Evolutionary conservation across 92 coral and sea anemone species (phyloP).

Genomic region (Parazoanthus swiftii): DNA sequence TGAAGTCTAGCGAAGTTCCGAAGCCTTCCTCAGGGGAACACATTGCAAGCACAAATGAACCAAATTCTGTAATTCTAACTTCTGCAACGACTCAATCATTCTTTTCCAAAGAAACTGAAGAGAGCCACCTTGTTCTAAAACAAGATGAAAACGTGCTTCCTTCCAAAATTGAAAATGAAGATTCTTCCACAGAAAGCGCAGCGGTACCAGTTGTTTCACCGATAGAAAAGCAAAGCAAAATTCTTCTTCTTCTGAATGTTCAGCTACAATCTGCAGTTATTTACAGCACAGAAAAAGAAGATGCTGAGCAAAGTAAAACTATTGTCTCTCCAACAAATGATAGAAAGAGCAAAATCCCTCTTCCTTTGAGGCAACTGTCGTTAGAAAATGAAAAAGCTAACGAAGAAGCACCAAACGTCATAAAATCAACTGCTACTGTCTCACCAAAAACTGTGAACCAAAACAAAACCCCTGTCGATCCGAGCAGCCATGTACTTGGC

Average conservation of each 20-base stretch:
- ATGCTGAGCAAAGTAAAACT: neutral
- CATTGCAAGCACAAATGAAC: neutral
- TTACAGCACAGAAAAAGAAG: neutral
- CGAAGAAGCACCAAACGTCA: neutral
- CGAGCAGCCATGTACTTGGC: neutral
- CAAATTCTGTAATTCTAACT: neutral
- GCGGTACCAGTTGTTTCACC: neutral
- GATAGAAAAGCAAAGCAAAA: neutral
- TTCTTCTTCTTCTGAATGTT: neutral
- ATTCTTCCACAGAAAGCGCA: neutral
- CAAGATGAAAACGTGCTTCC: neutral
- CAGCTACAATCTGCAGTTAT: neutral
- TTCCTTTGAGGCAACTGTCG: neutral
- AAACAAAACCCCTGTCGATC: neutral
- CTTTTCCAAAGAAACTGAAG: neutral
- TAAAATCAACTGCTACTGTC: neutral
- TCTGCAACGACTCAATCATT: neutral
- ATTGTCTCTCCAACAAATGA: slow-evolving; percentile 10
- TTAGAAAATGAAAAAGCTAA: neutral
- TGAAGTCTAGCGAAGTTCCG: neutral
- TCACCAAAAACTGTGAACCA: neutral
- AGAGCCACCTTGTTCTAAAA: neutral
- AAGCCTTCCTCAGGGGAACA: neutral
- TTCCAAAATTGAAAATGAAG: neutral
- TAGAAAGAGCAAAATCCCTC: slow-evolving; percentile 28